Evolutionary conservation across 2,888 invertebrate species (phyloP).

Genomic region (Drosophila maculinotata): DNA sequence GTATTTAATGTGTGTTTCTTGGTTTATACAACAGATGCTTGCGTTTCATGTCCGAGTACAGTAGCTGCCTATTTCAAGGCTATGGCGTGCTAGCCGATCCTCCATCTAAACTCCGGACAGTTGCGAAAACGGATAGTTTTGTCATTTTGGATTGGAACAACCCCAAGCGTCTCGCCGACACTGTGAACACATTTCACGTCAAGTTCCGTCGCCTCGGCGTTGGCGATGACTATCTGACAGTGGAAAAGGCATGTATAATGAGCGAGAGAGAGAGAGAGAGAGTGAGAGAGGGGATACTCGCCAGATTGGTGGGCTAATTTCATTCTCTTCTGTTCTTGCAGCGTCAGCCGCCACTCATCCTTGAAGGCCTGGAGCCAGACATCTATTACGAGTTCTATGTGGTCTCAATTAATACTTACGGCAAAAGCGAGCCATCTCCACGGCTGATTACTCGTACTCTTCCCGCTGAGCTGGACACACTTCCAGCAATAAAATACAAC

Average conservation of each 20-base stretch:
- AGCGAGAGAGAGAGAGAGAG: not conserved
- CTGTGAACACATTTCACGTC: constrained; percentile 89
- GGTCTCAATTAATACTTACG: constrained; percentile 92
- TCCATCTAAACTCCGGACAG: constrained; percentile 89
- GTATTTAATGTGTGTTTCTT: not conserved
- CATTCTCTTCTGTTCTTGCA: constrained; percentile 76
- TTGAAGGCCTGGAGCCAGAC: constrained; percentile 90
- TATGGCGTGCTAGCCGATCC: constrained; percentile 93
- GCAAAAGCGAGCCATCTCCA: constrained; percentile 91
- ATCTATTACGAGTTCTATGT: constrained; percentile 93
- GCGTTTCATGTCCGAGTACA: constrained; percentile 92
- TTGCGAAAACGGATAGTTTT: constrained; percentile 91
- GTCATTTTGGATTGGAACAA: constrained; percentile 92
- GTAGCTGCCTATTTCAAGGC: constrained; percentile 93
- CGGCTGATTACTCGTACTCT: constrained; percentile 91
- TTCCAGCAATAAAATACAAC: constrained; percentile 88
- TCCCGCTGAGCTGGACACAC: constrained; percentile 74
- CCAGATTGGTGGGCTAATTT: constrained; percentile 57
- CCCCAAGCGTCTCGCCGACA: constrained; percentile 90
- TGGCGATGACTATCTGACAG: constrained; percentile 87
- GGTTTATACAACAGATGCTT: constrained; percentile 87
- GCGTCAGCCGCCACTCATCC: constrained; percentile 90
- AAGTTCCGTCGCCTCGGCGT: constrained; percentile 87
- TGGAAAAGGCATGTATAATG: constrained; percentile 85
- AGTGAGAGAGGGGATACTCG: not conserved